phyloP scores from a whole-genome alignment of 2,888 invertebrate species.

The Dryadula phaetusa region DNA sequence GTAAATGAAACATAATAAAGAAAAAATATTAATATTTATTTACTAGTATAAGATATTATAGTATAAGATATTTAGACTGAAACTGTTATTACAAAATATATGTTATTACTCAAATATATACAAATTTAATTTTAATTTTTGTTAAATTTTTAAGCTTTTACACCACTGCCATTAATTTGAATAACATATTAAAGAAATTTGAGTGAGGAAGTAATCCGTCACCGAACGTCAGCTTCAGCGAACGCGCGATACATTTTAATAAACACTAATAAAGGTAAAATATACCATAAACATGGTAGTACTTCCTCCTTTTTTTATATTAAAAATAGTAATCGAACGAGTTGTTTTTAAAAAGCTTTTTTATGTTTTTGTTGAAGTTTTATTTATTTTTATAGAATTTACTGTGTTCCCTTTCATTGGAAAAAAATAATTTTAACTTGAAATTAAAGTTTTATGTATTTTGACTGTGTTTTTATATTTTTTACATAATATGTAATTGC shows the following conservation, averaged over 20 bases:
- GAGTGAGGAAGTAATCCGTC: slow-evolving; percentile 67
- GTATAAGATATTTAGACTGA: no score
- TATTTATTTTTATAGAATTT: neutral
- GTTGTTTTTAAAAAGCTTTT: neutral
- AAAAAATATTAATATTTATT: no score
- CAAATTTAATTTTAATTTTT: slow-evolving; percentile 24
- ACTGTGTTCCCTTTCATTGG: no score
- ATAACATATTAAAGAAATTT: slow-evolving; percentile 34
- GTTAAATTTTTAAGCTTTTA: slow-evolving; percentile 30
- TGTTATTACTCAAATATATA: neutral
- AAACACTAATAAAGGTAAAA: slow-evolving; percentile 42
- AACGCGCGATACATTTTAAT: slow-evolving; percentile 67
- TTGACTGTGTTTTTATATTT: no score
- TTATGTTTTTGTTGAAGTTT: neutral
- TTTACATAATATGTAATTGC: no score
- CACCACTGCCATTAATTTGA: slow-evolving; percentile 26
- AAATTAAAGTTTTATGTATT: no score
- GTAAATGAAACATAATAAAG: no score
- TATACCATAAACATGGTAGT: slow-evolving; percentile 13
- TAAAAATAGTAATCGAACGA: neutral
- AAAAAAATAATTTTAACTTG: no score
- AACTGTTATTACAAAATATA: no score
- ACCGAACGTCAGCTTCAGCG: slow-evolving; percentile 58
- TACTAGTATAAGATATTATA: no score
- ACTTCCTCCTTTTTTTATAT: slow-evolving; percentile 26